Evolutionary conservation across 2,888 invertebrate genomes (phyloP), one percentile per base, ranked within the genome.

Genomic region (Drosophila anomelani): DNA sequence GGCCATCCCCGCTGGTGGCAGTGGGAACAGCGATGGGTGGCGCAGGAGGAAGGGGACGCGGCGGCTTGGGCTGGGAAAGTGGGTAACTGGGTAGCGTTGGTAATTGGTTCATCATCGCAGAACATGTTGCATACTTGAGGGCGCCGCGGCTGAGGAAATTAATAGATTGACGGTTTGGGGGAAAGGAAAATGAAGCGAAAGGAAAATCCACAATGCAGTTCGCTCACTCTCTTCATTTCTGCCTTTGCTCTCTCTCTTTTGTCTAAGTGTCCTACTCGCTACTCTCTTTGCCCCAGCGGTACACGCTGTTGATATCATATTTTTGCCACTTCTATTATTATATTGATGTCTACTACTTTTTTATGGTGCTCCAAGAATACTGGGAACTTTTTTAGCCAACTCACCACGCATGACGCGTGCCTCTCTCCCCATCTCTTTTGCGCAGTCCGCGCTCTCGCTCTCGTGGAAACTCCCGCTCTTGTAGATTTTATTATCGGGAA

Each of bases 221-320:
- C 23, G 38, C 20, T 51, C 46, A 56, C 36, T 26, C 38, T 20
- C 56, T 44, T 17, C 1, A 56, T 47, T n/a, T 54, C 54, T n/a
- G 34, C n/a, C 17, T 47, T 8, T 34, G 10, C 20, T 47, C 54
- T 20, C 64, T 15, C 71, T 49, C 59, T 36, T 26, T 49, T 20
- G 49, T 4, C 32, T 13, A 3, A 20, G 49, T 8, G 34, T 34
- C 32, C 23, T 34, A 36, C 51, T 51, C 20, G 51, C 34, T 51
- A 36, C 43, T 43, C 23, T 47, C 39, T 54, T 54, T 49, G 38
- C 53, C 43, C 57, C 61, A 55, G 62, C 56, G 74, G 75, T 71
- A 82, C 88, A 88, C 88, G 88, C 88, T 88, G 88, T 88, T 88
- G 88, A 88, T 88, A 88, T 88, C 88, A 89, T 88, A 89, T 87